These are phyloP conservation scores for Scaptomyza montana DNA, from an alignment of 1,140 invertebrate genomes.

Conservation along the genomic window DNA sequence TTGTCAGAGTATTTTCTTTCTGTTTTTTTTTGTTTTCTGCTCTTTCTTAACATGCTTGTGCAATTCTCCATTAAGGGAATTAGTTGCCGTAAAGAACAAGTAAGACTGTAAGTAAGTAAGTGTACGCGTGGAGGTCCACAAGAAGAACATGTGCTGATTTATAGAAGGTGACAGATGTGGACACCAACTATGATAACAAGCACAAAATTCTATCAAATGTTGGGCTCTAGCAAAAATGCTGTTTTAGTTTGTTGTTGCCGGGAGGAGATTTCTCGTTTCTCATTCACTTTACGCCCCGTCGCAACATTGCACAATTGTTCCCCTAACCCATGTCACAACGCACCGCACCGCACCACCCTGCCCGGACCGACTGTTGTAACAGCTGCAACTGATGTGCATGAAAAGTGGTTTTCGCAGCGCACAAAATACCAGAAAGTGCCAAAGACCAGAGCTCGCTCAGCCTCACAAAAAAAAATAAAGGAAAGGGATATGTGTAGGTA, in stretches of 20 bases:
- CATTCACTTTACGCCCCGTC: neutral
- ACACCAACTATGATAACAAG: slow-evolving; percentile 78
- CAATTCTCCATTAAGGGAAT: slow-evolving; percentile 79
- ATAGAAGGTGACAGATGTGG: slow-evolving; percentile 82
- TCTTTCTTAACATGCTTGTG: slow-evolving; percentile 43
- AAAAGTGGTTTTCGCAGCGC: slow-evolving; percentile 75
- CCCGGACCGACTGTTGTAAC: slow-evolving; percentile 60
- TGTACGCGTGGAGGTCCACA: slow-evolving; percentile 35
- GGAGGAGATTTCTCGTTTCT: slow-evolving; percentile 26
- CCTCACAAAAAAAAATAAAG: slow-evolving; percentile 14
- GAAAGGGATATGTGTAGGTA: slow-evolving; percentile 21
- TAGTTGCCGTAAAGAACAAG: slow-evolving; percentile 55
- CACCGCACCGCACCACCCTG: neutral
- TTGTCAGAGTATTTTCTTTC: no score
- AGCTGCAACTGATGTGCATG: slow-evolving; percentile 80
- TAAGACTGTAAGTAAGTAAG: slow-evolving; percentile 33
- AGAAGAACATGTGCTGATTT: slow-evolving; percentile 62
- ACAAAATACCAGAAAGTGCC: slow-evolving; percentile 56
- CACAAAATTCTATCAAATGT: neutral
- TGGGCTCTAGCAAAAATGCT: neutral
- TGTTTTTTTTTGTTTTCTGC: no score
- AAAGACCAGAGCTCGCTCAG: neutral
- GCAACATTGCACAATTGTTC: slow-evolving; percentile 17
- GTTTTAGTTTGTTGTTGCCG: neutral
- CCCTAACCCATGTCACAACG: slow-evolving; percentile 24